Conservation (phyloP, 2,113 vertebrate species). For the Dicerorhinus sumatrensis region DNA sequence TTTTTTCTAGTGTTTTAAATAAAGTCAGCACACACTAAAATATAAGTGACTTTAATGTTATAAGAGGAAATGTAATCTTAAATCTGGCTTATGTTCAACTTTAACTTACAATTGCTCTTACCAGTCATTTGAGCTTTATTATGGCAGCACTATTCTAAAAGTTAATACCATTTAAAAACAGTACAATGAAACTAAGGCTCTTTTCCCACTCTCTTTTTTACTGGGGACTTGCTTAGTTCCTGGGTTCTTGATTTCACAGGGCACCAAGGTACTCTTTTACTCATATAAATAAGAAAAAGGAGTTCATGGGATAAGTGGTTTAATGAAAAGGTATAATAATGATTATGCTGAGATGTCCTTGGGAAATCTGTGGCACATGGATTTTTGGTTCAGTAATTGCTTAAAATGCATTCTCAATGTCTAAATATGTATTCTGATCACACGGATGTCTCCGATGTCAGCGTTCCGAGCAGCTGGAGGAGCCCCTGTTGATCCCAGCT, state of each 20-base stretch:
- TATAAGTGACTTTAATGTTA: conserved; percentile 63
- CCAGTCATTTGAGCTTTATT: neutral
- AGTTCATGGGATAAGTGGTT: neutral
- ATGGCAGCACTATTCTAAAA: neutral
- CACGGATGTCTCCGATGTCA: neutral
- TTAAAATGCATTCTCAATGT: neutral
- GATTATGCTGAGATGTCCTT: neutral
- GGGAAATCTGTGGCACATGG: neutral
- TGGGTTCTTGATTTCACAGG: conserved; percentile 25
- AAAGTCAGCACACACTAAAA: conserved; percentile 70
- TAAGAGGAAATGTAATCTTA: conserved; percentile 66
- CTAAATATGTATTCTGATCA: neutral
- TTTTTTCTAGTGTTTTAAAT: conserved; percentile 69
- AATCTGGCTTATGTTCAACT: conserved; percentile 50
- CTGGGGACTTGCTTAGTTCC: neutral
- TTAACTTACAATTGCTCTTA: conserved; percentile 37
- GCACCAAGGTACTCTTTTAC: neutral
- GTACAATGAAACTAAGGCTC: neutral
- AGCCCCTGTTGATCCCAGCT: neutral
- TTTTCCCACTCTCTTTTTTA: neutral
- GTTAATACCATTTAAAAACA: conserved; percentile 1
- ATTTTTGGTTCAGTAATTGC: neutral
- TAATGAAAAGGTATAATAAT: neutral
- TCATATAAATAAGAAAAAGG: neutral
- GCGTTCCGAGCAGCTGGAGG: neutral